phyloP scores from a whole-genome alignment of 2,113 vertebrate species.

The Atractosteus spatula region DNA sequence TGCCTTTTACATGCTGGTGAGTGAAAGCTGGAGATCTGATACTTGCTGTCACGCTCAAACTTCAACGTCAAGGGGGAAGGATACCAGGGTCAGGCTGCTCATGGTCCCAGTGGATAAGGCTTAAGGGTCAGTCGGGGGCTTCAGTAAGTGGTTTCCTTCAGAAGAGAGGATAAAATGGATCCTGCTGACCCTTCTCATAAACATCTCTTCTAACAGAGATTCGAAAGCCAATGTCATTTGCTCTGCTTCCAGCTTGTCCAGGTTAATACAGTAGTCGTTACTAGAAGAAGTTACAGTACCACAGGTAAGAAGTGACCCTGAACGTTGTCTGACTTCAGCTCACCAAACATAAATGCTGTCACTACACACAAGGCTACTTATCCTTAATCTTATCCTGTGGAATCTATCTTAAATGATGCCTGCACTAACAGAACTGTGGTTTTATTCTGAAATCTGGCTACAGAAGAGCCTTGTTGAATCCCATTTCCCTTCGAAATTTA shows the following conservation, averaged over 20 bases:
- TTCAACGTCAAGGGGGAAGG: background rate
- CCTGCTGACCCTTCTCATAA: constrained; percentile 10
- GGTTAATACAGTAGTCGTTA: no score
- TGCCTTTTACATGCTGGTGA: background rate
- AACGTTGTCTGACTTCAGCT: no score
- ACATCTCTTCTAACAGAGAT: background rate
- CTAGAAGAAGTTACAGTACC: background rate
- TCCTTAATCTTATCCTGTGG: no score
- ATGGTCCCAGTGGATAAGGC: background rate
- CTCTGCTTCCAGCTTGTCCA: background rate
- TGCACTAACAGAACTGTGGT: no score
- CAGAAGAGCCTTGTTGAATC: background rate
- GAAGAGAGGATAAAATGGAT: constrained; percentile 4
- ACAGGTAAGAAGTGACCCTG: background rate
- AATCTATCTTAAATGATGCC: no score
- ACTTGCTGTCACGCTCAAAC: background rate
- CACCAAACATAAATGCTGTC: no score
- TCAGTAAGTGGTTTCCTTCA: background rate
- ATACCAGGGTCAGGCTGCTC: background rate
- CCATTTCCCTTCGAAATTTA: background rate
- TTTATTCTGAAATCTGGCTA: no score
- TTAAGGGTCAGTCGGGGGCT: background rate
- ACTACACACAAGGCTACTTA: no score
- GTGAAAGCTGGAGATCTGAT: background rate
- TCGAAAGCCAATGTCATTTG: background rate